Evolutionary conservation across 2,113 vertebrate species (phyloP).

Genomic region (Saccopteryx bilineata): DNA sequence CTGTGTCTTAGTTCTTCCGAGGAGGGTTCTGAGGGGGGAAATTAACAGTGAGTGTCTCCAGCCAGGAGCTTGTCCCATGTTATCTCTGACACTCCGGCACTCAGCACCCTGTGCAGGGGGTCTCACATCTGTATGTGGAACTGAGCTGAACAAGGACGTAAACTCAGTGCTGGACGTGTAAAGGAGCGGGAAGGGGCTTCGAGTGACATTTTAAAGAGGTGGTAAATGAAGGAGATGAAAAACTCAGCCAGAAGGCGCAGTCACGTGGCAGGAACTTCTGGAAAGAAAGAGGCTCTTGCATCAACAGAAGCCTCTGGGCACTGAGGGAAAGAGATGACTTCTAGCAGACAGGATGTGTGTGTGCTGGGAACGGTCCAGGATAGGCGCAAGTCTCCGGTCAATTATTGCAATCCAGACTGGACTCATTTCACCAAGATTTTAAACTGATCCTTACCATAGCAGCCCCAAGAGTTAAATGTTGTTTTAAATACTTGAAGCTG

Average conservation of each 20-base stretch:
- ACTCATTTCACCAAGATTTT: background rate
- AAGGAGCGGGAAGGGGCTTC: background rate
- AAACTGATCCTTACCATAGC: background rate
- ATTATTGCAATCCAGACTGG: background rate
- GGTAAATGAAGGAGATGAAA: background rate
- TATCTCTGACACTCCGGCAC: background rate
- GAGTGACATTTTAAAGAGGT: background rate
- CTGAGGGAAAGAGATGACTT: background rate
- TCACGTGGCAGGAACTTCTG: background rate
- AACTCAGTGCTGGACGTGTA: background rate
- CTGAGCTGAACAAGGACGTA: background rate
- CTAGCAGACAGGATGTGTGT: background rate
- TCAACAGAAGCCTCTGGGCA: background rate
- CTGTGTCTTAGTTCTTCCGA: background rate
- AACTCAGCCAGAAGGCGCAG: background rate
- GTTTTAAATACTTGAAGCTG: slow-evolving; percentile 36
- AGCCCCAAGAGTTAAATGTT: background rate
- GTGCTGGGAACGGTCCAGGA: background rate
- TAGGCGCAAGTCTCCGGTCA: background rate
- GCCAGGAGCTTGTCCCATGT: background rate
- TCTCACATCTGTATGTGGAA: background rate
- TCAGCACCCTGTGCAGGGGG: background rate
- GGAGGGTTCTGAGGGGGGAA: background rate
- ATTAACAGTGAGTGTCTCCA: background rate
- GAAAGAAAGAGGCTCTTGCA: background rate